Evolutionary conservation across 1,140 invertebrate genomes (phyloP).

Genomic region (Apis cerana): DNA sequence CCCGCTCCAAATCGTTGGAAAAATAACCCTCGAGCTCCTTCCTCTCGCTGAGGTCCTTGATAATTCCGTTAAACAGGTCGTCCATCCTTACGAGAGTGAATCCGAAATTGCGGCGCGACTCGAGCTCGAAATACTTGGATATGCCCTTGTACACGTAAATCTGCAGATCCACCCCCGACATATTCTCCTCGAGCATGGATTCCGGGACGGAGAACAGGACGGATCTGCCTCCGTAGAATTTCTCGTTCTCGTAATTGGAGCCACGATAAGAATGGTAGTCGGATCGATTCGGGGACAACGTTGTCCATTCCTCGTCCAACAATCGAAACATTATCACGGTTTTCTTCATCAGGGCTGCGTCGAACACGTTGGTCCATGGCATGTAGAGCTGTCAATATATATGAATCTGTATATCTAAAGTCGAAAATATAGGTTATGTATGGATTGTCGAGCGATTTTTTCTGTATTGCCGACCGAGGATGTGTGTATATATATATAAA

Average conservation of each 20-base stretch:
- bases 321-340: conserved; percentile 69
- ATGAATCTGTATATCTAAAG: too few relatives aligned
- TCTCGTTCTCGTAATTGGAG: conserved; percentile 63
- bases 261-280: conserved; percentile 67
- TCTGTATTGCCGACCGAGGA: too few relatives aligned
- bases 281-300: conserved; percentile 60
- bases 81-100: conserved; percentile 59
- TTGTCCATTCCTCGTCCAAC: conserved; percentile 70
- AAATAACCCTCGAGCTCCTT: conserved; percentile 65
- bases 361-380: conserved; percentile 63
- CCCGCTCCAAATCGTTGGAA: conserved; percentile 56
- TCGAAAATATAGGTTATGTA: background rate
- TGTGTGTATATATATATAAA: background rate
- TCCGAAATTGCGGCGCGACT: conserved; percentile 56
- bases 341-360: conserved; percentile 68
- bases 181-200: conserved; percentile 32
- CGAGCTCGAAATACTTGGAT: conserved; percentile 65
- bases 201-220: conserved; percentile 68
- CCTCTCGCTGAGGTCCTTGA: conserved; percentile 68
- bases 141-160: conserved; percentile 64
- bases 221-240: conserved; percentile 72
- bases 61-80: conserved; percentile 69
- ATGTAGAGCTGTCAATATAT: conserved; percentile 62
- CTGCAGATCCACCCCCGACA: conserved; percentile 53
- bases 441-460: background rate